Percentiles rank a stretch among this genome's conserved stretches.
Evolutionary conservation across 2,113 vertebrate species (phyloP).

Genomic region (Dipodomys stephensi): DNA sequence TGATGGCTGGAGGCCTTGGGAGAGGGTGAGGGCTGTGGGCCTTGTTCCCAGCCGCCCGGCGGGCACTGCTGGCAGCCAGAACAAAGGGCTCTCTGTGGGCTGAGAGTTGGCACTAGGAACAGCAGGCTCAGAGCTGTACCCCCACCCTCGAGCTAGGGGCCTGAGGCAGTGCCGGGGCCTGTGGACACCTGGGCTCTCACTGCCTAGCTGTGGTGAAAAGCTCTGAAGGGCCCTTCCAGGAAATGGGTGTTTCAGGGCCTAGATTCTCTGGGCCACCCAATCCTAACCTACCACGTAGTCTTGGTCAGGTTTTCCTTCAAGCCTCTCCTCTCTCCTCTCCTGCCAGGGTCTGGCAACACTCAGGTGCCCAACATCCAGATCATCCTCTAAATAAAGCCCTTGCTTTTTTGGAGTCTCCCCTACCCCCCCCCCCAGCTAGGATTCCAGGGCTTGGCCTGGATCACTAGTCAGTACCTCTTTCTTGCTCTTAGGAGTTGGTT

Average conservation of each 20-base stretch:
- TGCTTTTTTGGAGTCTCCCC: not conserved
- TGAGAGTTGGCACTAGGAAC: slow-evolving; percentile 82
- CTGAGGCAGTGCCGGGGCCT: slow-evolving; percentile 60
- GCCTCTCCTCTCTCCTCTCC: not conserved
- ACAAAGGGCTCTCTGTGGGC: slow-evolving; percentile 88
- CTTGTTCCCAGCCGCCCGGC: slow-evolving; percentile 80
- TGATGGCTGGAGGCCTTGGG: slow-evolving; percentile 81
- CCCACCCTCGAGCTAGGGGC: slow-evolving; percentile 58
- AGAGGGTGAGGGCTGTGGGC: slow-evolving; percentile 83
- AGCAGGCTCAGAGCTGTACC: slow-evolving; percentile 78
- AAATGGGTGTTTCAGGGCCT: slow-evolving; percentile 39
- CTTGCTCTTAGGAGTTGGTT: not conserved
- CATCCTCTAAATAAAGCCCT: not conserved
- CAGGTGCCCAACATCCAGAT: not conserved
- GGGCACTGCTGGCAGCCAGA: slow-evolving; percentile 85
- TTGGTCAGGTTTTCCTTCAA: slow-evolving; percentile 28
- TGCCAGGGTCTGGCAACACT: not conserved
- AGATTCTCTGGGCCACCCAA: not conserved
- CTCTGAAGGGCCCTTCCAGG: slow-evolving; percentile 69
- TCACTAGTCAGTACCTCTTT: not conserved
- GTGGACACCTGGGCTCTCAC: slow-evolving; percentile 74
- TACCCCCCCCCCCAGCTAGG: not conserved
- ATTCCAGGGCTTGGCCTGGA: not conserved
- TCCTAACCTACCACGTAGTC: not conserved
- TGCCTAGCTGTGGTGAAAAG: not conserved